Evolutionary conservation across 2,888 invertebrate genomes (phyloP).

Genomic region (Laothoe populi): DNA sequence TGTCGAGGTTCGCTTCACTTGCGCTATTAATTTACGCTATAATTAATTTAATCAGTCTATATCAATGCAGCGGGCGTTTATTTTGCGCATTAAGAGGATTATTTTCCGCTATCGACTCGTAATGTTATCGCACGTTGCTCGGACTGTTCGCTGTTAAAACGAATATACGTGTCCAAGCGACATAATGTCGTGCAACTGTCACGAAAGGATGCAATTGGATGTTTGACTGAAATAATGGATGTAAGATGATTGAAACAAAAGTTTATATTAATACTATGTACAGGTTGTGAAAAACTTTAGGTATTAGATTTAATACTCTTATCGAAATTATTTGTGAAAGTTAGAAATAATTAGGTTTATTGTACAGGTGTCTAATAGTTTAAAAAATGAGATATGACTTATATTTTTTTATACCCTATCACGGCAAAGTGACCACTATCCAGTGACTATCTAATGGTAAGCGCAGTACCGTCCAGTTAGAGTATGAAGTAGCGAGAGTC

Average conservation of each 20-base stretch:
- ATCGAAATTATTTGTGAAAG: no score
- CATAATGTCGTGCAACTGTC: background rate
- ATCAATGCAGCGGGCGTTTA: conserved; percentile 54
- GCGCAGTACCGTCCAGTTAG: no score
- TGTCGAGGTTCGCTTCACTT: conserved; percentile 30
- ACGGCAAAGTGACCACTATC: no score
- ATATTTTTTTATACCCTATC: no score
- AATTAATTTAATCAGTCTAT: conserved; percentile 52
- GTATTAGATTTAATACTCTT: no score
- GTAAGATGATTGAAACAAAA: conserved; percentile 36
- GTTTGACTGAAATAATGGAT: conserved; percentile 18
- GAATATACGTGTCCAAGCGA: background rate
- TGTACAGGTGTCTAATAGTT: no score
- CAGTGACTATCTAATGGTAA: no score
- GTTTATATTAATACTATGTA: no score
- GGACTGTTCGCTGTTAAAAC: conserved; percentile 31
- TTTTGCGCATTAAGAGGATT: conserved; percentile 55
- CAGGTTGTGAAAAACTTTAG: no score
- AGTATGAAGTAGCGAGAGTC: no score
- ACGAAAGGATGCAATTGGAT: background rate
- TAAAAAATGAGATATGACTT: no score
- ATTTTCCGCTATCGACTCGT: conserved; percentile 51
- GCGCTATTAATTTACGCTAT: conserved; percentile 43
- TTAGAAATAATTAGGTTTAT: no score
- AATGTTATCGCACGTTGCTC: conserved; percentile 55